Evolutionary conservation across 1,140 invertebrate genomes (phyloP).

Genomic region (Catajapyx aquilonaris): DNA sequence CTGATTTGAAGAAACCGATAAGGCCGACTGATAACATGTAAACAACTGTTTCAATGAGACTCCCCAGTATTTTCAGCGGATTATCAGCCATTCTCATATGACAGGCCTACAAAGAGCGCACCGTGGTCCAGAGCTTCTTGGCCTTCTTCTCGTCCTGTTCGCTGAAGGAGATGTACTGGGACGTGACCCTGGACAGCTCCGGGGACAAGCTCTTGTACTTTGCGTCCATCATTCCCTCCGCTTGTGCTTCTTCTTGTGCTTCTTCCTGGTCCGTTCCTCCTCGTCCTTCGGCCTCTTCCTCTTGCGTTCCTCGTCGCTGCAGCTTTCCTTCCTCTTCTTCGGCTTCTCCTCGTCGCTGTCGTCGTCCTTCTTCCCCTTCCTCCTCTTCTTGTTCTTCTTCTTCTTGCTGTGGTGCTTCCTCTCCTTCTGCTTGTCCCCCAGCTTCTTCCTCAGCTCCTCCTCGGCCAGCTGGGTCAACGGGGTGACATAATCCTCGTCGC

Average conservation of each 20-base stretch:
- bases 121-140: too few relatives aligned
- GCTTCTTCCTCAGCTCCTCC: constrained; percentile 43
- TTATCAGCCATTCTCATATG: too few relatives aligned
- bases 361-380: constrained; percentile 2
- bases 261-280: constrained; percentile 20
- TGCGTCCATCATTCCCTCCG: too few relatives aligned
- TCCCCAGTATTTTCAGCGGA: too few relatives aligned
- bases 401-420: constrained; percentile 12
- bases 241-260: constrained; percentile 23
- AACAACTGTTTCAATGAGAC: too few relatives aligned
- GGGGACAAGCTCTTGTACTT: too few relatives aligned
- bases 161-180: too few relatives aligned
- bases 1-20: too few relatives aligned
- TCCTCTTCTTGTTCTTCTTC: constrained; percentile 16
- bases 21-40: too few relatives aligned
- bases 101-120: too few relatives aligned
- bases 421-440: constrained; percentile 26
- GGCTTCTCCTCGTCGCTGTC: constrained; percentile 7
- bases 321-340: constrained; percentile 4
- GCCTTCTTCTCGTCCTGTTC: too few relatives aligned
- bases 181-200: too few relatives aligned
- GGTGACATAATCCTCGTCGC: constrained; percentile 57
- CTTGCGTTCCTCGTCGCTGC: constrained; percentile 3
- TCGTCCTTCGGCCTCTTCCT: constrained; percentile 18
- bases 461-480: constrained; percentile 57